Conservation (phyloP, 2,888 invertebrate species). For the Mylabris sibirica region DNA sequence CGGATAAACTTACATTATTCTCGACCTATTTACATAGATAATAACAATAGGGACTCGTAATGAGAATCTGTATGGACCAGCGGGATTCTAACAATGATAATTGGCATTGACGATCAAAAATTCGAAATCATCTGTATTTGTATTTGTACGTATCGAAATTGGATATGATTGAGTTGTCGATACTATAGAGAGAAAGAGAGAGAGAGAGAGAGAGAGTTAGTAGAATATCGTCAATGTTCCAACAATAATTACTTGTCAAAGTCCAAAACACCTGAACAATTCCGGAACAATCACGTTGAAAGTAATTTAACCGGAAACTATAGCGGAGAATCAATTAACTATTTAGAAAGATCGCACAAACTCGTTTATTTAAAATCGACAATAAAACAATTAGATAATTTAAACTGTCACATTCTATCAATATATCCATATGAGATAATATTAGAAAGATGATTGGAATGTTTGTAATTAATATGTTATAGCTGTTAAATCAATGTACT, state of each 20-base stretch:
- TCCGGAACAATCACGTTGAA: background rate
- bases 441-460: slow-evolving; percentile 32
- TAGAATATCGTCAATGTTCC: background rate
- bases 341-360: background rate
- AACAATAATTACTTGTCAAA: slow-evolving; percentile 6
- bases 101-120: slow-evolving; percentile 32
- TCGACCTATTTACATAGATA: slow-evolving; percentile 34
- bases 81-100: slow-evolving; percentile 38
- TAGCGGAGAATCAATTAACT: background rate
- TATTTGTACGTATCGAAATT: background rate
- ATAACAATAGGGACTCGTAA: slow-evolving; percentile 39
- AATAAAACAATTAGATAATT: background rate
- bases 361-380: background rate
- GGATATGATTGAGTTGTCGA: background rate
- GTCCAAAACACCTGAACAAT: slow-evolving; percentile 3
- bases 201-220: background rate
- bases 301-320: background rate
- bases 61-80: slow-evolving; percentile 43
- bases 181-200: background rate
- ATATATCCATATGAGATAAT: slow-evolving; percentile 19
- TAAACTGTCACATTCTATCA: background rate
- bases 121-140: background rate
- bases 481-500: slow-evolving; percentile 42
- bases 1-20: slow-evolving; percentile 31
- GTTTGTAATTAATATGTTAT: slow-evolving; percentile 44